Base-by-base conservation (phyloP, 2,888 invertebrate species). In the Heliconius hortense region DNA sequence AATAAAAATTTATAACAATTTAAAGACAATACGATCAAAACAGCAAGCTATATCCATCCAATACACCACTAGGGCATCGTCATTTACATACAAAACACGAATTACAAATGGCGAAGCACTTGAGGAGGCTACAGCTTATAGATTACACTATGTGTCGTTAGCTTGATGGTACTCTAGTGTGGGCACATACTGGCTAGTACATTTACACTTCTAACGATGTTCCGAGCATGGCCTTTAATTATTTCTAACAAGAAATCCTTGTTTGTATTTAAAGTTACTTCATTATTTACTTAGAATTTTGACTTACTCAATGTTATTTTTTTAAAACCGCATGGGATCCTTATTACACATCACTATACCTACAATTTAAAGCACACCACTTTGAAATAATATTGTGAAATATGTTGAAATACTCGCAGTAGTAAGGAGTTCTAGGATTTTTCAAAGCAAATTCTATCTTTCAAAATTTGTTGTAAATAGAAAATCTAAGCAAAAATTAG, bases 71-170 rank as follows among this genome's bases (percentile, higher is more conserved):
- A 15, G 7, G 39, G 3, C 26, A 43, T 13, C 18, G 24, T 66
- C 66, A 43, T 66, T 66, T 66, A 66, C 66, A 66, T 66, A 43
- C 66, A 66, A 66, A 66, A 66, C 18, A 39, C 66, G 35, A 69
- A 56, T 69, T 56, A 69, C 56, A 56, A 69, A n/a, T 24, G 69
- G 56, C 35, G 31, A 31, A 69, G 69, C 56, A 69, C 56, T 56
- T 56, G 56, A 56, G 56, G 35, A 69, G 35, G 24, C 56, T 69
- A 53, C 56, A 56, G 69, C 56, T 56, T 56, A 56, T 69, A 69
- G 24, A 56, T 69, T 66, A 66, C 39, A 24, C 31, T 56, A 35
- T 15, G 24, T 35, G 56, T 31, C 69, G 69, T 69, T 69, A 56
- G 56, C 56, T 56, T 5, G 31, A 56, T 56, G 8, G 31, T 31